These are phyloP conservation scores for Seladonia tumulorum DNA, from an alignment of 2,888 invertebrate species.

Conservation along the genomic window DNA sequence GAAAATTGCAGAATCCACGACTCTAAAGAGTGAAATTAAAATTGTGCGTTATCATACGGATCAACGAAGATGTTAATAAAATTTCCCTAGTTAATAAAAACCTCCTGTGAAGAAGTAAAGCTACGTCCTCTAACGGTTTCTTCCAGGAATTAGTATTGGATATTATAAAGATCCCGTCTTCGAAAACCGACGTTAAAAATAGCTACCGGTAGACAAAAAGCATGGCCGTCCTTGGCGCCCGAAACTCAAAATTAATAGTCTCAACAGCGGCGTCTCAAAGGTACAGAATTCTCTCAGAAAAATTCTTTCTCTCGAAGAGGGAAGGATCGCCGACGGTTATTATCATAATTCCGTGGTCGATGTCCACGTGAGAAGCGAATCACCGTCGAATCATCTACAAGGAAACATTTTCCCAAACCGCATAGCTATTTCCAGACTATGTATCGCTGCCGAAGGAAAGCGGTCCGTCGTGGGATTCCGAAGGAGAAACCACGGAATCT, in stretches of 20 bases:
- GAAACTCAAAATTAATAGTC: neutral
- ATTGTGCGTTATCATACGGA: too few species aligned
- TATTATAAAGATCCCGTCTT: neutral
- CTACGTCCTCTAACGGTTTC: neutral
- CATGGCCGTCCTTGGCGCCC: neutral
- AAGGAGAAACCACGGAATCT: conserved; percentile 55
- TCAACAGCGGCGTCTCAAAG: neutral
- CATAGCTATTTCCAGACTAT: neutral
- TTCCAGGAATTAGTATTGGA: neutral
- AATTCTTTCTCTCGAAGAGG: neutral
- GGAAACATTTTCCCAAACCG: neutral
- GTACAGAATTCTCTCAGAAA: neutral
- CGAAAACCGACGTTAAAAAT: neutral
- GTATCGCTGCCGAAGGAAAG: conserved; percentile 12
- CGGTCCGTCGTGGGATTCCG: conserved; percentile 43
- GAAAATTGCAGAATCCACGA: too few species aligned
- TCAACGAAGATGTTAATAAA: too few species aligned
- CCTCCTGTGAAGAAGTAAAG: neutral
- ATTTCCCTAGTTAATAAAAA: neutral
- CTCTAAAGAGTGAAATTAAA: too few species aligned
- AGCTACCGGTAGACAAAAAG: neutral
- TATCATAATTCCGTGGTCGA: neutral
- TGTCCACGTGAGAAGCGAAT: neutral
- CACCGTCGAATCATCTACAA: neutral
- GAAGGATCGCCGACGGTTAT: neutral